Percentiles rank a stretch among this genome's conserved stretches.
phyloP scores from a whole-genome alignment of 2,113 vertebrate species.

The Oryzias celebensis region DNA sequence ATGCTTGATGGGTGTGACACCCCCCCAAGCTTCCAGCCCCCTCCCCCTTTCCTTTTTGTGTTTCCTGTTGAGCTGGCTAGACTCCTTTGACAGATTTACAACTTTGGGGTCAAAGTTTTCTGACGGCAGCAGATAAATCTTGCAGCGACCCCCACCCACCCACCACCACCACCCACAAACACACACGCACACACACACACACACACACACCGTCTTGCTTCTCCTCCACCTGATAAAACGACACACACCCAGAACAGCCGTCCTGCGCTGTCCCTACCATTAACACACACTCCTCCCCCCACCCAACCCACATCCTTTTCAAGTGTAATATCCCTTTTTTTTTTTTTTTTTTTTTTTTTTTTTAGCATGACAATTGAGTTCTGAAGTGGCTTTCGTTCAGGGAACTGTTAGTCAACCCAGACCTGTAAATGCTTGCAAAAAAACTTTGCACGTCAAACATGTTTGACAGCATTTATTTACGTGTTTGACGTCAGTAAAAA shows the following conservation, averaged over 20 bases:
- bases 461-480: too few species aligned
- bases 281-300: constrained; percentile 10
- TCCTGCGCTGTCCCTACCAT: constrained; percentile 26
- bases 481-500: too few species aligned
- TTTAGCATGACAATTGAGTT: constrained; percentile 1
- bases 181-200: too few species aligned
- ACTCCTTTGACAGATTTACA: constrained; percentile 84
- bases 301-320: constrained; percentile 61
- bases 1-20: constrained; percentile 41
- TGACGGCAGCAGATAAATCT: constrained; percentile 80
- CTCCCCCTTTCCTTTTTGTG: constrained; percentile 64
- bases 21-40: background rate
- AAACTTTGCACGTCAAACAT: too few species aligned
- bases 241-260: constrained; percentile 49
- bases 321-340: constrained; percentile 60
- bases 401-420: too few species aligned
- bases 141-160: constrained; percentile 29
- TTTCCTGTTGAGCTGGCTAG: constrained; percentile 82
- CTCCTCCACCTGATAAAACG: constrained; percentile 71
- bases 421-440: too few species aligned
- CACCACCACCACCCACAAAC: too few species aligned
- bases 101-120: constrained; percentile 81
- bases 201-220: constrained; percentile 3
- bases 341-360: background rate
- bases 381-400: background rate